Evolutionary conservation across 2,797 vertebrate genomes (phyloP), one percentile per base, ranked within the genome.

Genomic region (Sebastes diaconus): DNA sequence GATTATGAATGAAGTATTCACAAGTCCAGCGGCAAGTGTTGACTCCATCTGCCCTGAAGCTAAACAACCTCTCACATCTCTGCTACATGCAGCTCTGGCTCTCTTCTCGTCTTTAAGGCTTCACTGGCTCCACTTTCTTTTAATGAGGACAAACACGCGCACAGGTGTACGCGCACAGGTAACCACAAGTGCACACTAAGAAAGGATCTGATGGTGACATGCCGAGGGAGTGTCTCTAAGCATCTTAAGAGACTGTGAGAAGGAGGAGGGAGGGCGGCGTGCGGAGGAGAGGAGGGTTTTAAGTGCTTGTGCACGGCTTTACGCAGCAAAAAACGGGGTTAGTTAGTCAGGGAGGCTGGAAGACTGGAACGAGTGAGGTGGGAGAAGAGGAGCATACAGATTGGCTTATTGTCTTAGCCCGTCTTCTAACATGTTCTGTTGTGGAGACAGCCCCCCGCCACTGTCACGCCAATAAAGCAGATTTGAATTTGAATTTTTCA

Each of bases 401-500:
- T 87, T 80, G 86, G 88, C 89, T 90, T 89, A 90, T 92, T 94
- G 93, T 94, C 92, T 94, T 78, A 83, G 84, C 79, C 46, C 71
- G 64, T 87, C 84, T 87, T 75, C 77, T 64, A 84, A 83, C 89
- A 75, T 87, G 89, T 91, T 91, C 77, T 69, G 71, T 79, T 75
- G 81, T 73, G 80, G 77, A 87, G 90, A 90, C 86, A 75, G 59
- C 84, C 84, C 81, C 78, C 78, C 46, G 60, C 75, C 55, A 60
- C 77, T 73, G 86, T 86, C 88, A 90, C 57, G 86, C 88, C 91
- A 91, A 84, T 89, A 83, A 92, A 94, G 78, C 77, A 90, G 93
- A 93, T 95, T 93, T 88, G 87, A 94, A 93, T 93, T 91, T 75
- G 32, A 89, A 93, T 93, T 90, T 90, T 85, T 74, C 80, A 75